Base-by-base conservation (phyloP, 1,140 invertebrate genomes). In the Sitobion miscanthi region DNA sequence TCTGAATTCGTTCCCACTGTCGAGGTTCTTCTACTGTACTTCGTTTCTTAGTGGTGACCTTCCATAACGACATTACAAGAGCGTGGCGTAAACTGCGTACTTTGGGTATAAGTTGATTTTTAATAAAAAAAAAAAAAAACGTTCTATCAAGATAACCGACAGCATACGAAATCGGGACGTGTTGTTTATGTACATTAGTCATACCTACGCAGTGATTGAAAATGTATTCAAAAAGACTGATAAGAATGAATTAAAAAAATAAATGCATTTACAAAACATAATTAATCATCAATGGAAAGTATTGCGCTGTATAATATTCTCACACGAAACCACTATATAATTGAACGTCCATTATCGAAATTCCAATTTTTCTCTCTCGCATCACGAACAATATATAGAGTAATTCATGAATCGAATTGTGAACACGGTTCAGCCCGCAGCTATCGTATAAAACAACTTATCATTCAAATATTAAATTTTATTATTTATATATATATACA, bases 241-340 rank as follows among this genome's bases (percentile, higher is more conserved):
- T 77, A 77, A 2, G 14, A 62, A 77, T 77, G 62, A 77, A 77
- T 77, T 20, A 77, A 77, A 77, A 30, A 69, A 69, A 54, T 77
- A 17, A 77, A 77, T 77, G n/a, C n/a, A 77, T 77, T 77, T 77
- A 77, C 14, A 77, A 77, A 77, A 77, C n/a, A n/a, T 77, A 77
- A 77, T 77, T n/a, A 77, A n/a, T 77, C 62, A 77, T n/a, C 30
- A 6, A 77, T 77, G 14, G 5, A 35, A 77, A n/a, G 30, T 2
- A 35, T 17, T 77, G 3, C 62, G 62, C 14, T 17, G 9, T 69
- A 69, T 47, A n/a, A 77, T 14, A 62, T 30, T 62, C 30, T n/a
- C 62, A 77, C 14, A 77, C 11, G 2, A 77, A 77, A 77, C 62
- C n/a, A 77, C 62, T 77, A 77, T 77, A 47, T 47, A 47, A 17